Conservation (phyloP, 2,113 vertebrate species). For the Carassius auratus region DNA sequence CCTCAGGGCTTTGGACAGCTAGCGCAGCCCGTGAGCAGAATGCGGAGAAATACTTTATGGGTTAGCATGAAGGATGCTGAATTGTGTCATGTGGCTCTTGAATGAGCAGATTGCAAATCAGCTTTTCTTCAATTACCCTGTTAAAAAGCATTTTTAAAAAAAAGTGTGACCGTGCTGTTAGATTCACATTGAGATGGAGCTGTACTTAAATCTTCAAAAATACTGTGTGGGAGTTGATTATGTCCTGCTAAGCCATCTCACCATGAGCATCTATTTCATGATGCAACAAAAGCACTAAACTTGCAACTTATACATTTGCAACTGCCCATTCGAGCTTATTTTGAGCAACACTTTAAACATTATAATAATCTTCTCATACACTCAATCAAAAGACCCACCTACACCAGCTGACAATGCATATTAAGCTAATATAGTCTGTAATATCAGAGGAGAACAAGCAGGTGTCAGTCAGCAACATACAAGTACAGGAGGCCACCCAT, state of each 20-base stretch:
- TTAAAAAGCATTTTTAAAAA: background rate
- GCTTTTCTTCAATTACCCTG: constrained; percentile 47
- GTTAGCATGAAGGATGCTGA: background rate
- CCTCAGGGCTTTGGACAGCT: background rate
- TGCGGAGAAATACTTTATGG: background rate
- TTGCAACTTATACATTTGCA: background rate
- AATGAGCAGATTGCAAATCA: constrained; percentile 57
- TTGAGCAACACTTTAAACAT: background rate
- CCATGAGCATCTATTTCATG: background rate
- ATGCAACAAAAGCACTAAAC: too few relatives aligned
- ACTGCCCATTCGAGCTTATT: too few relatives aligned
- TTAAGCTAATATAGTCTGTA: background rate
- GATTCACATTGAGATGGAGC: background rate
- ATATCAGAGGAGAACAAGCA: background rate
- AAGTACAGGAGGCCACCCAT: background rate
- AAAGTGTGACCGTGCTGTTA: background rate
- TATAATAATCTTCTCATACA: background rate
- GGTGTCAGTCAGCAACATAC: background rate
- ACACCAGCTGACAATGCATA: background rate
- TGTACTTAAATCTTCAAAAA: constrained; percentile 7
- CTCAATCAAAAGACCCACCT: too few relatives aligned
- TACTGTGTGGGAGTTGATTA: background rate
- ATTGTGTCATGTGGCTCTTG: constrained; percentile 19
- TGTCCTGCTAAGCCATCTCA: background rate
- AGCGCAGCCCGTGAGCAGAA: background rate